Percentiles rank a stretch among this genome's conserved stretches.
Conservation (phyloP, 2,888 invertebrate species). For the Allacma fusca region DNA sequence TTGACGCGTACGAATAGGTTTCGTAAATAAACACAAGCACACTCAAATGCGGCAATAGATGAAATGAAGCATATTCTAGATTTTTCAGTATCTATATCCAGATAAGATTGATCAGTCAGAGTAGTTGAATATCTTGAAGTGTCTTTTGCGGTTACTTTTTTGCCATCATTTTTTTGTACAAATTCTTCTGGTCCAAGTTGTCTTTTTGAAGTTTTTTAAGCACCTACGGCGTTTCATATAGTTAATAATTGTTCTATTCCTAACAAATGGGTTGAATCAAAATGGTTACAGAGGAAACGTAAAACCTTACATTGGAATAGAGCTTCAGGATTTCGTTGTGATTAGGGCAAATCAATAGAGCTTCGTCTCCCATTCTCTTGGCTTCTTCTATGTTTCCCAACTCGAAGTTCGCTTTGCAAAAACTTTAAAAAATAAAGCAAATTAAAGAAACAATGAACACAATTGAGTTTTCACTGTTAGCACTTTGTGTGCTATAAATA, state of each 20-base stretch:
- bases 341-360: slow-evolving; percentile 20
- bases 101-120: no score
- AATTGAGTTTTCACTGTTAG: background rate
- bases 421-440: slow-evolving; percentile 20
- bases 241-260: no score
- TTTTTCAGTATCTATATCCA: no score
- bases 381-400: slow-evolving; percentile 45
- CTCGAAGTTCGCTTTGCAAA: slow-evolving; percentile 36
- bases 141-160: no score
- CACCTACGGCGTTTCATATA: slow-evolving; percentile 24
- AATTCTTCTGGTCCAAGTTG: background rate
- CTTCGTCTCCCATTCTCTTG: slow-evolving; percentile 26
- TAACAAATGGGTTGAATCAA: no score
- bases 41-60: no score
- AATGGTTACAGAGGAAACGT: no score
- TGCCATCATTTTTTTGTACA: slow-evolving; percentile 35
- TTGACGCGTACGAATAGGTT: no score
- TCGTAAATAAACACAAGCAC: no score
- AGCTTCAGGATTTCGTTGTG: slow-evolving; percentile 38
- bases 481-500: no score
- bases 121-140: no score
- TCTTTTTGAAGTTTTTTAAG: slow-evolving; percentile 20
- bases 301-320: slow-evolving; percentile 21
- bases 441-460: background rate
- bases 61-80: no score